phyloP scores from a whole-genome alignment of 2,797 vertebrate genomes.

The Lerista edwardsae region DNA sequence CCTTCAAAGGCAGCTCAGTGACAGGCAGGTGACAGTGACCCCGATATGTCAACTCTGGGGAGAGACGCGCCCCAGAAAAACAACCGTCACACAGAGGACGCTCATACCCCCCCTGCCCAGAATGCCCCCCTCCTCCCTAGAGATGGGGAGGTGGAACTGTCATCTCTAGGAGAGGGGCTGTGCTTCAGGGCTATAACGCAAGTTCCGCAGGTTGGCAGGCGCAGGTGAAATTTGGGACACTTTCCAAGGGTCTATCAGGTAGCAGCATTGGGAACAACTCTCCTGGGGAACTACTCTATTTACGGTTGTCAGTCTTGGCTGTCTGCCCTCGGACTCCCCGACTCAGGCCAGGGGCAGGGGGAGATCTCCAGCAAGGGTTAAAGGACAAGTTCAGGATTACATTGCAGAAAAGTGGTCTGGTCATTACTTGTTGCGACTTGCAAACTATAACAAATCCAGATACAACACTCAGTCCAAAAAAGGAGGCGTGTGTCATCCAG shows the following conservation, averaged over 20 bases:
- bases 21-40: neutral
- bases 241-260: neutral
- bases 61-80: constrained; percentile 37
- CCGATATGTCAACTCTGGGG: constrained; percentile 15
- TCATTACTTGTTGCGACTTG: too few relatives aligned
- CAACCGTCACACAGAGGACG: neutral
- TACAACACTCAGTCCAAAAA: too few relatives aligned
- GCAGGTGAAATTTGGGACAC: neutral
- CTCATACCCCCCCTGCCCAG: neutral
- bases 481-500: too few relatives aligned
- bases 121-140: neutral
- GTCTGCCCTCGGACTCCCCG: neutral
- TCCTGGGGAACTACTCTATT: neutral
- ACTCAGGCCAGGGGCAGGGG: neutral
- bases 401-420: neutral
- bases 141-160: neutral
- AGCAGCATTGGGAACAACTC: neutral
- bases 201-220: neutral
- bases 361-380: neutral
- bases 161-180: too few relatives aligned
- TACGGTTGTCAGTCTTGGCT: neutral
- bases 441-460: too few relatives aligned
- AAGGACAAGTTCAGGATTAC: neutral
- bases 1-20: constrained; percentile 29
- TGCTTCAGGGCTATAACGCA: neutral